Conservation (phyloP, 2,113 vertebrate species). For the Melanotaenia duboulayi region DNA sequence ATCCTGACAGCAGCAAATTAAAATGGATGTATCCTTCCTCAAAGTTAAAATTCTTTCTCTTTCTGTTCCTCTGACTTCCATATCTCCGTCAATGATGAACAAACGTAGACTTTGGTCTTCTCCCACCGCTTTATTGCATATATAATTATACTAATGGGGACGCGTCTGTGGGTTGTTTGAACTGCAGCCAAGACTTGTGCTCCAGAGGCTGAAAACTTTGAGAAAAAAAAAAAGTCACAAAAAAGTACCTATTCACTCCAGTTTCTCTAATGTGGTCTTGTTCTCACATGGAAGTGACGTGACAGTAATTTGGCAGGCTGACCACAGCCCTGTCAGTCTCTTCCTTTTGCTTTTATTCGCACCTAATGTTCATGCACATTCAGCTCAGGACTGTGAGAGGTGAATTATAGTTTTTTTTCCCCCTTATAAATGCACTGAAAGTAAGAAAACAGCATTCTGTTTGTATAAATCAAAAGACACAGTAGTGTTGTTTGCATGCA, state of each 20-base stretch:
- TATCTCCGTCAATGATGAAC: constrained; percentile 12
- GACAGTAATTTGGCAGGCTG: constrained; percentile 27
- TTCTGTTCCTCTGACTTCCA: constrained; percentile 8
- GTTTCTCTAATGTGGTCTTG: neutral
- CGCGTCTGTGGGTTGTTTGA: constrained; percentile 23
- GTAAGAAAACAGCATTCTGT: neutral
- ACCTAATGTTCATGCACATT: constrained; percentile 2
- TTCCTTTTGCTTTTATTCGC: constrained; percentile 7
- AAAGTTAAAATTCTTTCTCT: neutral
- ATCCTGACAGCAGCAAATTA: constrained; percentile 5
- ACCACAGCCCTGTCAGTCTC: constrained; percentile 36
- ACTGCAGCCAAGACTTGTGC: neutral
- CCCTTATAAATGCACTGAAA: constrained; percentile 4
- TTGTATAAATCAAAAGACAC: neutral
- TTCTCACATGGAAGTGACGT: constrained; percentile 17
- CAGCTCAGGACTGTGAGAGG: constrained; percentile 26
- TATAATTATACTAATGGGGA: constrained; percentile 17
- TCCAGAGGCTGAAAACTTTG: neutral
- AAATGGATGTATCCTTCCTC: constrained; percentile 3
- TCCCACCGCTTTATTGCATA: constrained; percentile 22
- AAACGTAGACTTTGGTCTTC: constrained; percentile 22
- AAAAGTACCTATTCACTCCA: neutral
- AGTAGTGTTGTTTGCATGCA: constrained; percentile 9
- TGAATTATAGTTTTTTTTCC: constrained; percentile 20
- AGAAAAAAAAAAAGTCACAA: neutral